A percentile compares a stretch with the other conserved stretches of the same genome.
phyloP scores from a whole-genome alignment of 1,140 invertebrate species.

The Archivesica marissinica region DNA sequence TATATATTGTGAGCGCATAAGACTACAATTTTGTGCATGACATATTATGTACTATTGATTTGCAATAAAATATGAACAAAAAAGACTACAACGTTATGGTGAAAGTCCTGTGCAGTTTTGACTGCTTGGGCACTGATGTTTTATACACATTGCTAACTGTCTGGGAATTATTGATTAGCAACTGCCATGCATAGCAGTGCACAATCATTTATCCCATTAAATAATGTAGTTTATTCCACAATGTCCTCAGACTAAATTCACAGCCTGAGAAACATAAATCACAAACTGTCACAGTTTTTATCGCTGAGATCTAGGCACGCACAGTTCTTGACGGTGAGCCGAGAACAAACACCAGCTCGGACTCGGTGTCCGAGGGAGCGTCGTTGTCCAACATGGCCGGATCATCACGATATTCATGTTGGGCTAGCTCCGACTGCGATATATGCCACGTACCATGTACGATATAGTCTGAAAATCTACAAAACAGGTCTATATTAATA shows the following conservation, averaged over 20 bases:
- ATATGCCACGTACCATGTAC: conserved; percentile 1
- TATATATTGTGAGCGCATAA: no score
- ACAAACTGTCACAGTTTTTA: neutral
- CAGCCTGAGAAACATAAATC: neutral
- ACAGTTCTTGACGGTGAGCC: neutral
- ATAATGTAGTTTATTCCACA: neutral
- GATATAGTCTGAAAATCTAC: conserved; percentile 55
- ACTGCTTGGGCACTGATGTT: no score
- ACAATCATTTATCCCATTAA: neutral
- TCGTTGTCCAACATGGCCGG: neutral
- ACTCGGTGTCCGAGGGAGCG: conserved; percentile 17
- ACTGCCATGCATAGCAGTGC: neutral
- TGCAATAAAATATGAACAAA: no score
- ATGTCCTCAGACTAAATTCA: neutral
- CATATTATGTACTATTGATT: no score
- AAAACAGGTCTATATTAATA: neutral
- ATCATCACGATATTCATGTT: conserved; percentile 1
- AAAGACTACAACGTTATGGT: no score
- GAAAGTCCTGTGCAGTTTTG: no score
- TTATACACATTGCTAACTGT: neutral
- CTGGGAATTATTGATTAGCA: neutral
- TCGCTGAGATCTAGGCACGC: neutral
- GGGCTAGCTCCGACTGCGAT: neutral
- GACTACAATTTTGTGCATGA: no score
- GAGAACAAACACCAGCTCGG: conserved; percentile 34